Percentiles rank a stretch among this genome's conserved stretches.
Conservation (phyloP, 2,888 invertebrate genomes). For the Megamerina dolium region DNA sequence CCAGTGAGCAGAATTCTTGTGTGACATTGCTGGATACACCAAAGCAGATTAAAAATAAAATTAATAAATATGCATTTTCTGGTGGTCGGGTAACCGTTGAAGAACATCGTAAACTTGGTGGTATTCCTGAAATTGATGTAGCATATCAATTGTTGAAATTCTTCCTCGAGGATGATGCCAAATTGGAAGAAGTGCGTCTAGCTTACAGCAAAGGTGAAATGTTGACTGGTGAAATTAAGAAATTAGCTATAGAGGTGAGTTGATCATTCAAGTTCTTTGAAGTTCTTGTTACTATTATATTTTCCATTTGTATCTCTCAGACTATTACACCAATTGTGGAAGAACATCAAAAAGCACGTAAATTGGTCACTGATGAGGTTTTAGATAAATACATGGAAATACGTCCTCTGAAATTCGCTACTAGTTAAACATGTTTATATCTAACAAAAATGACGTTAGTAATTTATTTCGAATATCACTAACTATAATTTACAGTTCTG, state of each 20-base stretch:
- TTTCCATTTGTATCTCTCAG: conserved; percentile 20
- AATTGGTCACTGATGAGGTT: conserved; percentile 76
- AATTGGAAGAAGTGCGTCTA: conserved; percentile 63
- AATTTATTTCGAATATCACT: conserved; percentile 9
- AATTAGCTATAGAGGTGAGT: conserved; percentile 68
- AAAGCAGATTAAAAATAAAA: conserved; percentile 94
- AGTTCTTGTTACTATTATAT: background rate
- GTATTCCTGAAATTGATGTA: conserved; percentile 94
- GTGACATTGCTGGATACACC: conserved; percentile 93
- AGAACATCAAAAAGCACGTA: conserved; percentile 75
- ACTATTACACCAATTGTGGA: conserved; percentile 70
- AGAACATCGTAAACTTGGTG: conserved; percentile 83
- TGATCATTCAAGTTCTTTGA: background rate
- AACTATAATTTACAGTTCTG: background rate
- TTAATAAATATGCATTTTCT: conserved; percentile 95
- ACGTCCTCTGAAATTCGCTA: conserved; percentile 61
- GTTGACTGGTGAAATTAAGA: conserved; percentile 92
- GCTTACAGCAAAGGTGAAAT: conserved; percentile 62
- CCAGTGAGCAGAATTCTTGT: conserved; percentile 88
- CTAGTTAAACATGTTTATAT: conserved; percentile 3
- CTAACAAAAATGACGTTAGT: background rate
- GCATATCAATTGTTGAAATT: conserved; percentile 91
- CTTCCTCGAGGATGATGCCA: conserved; percentile 89
- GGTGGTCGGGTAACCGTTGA: conserved; percentile 92
- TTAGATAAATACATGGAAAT: conserved; percentile 80